Evolutionary conservation across 2,888 invertebrate species (phyloP).

Genomic region (Sarcophaga variegata): DNA sequence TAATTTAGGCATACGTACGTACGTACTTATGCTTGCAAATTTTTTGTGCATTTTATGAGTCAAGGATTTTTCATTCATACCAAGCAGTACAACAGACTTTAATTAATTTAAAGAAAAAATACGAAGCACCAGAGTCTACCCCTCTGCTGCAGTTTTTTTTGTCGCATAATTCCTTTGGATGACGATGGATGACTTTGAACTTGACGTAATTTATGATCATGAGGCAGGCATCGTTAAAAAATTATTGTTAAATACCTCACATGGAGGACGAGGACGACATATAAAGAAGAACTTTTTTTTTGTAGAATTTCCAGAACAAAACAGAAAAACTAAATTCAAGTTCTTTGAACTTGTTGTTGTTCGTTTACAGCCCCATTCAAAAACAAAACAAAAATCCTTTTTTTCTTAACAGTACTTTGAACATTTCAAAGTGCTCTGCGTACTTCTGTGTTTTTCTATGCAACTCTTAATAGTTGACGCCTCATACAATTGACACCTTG

Average conservation of each 20-base stretch:
- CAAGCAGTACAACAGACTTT: conserved; percentile 70
- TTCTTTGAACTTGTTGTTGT: not conserved
- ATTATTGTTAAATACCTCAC: conserved; percentile 39
- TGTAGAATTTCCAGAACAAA: too few species aligned
- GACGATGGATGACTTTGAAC: conserved; percentile 73
- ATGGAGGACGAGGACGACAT: conserved; percentile 16
- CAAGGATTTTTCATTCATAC: not conserved
- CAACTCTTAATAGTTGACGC: conserved; percentile 54
- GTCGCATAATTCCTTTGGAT: conserved; percentile 61
- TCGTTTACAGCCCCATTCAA: conserved; percentile 35
- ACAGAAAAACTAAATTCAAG: not conserved
- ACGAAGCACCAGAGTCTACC: too few species aligned
- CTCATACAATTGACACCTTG: conserved; percentile 67
- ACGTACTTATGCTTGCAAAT: conserved; percentile 58
- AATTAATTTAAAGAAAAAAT: conserved; percentile 71
- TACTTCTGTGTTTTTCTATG: not conserved
- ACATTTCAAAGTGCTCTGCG: not conserved
- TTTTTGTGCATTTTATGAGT: not conserved
- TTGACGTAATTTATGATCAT: conserved; percentile 78
- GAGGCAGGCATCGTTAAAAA: conserved; percentile 71
- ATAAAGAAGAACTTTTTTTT: conserved; percentile 1
- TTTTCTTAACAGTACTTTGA: not conserved
- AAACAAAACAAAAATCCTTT: not conserved
- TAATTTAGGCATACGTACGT: conserved; percentile 58
- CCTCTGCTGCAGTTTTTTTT: conserved; percentile 2